Evolutionary conservation across 2,113 vertebrate species (phyloP), one percentile per base, ranked within the genome.

Genomic region (Gnathonemus echidnorhynchus): DNA sequence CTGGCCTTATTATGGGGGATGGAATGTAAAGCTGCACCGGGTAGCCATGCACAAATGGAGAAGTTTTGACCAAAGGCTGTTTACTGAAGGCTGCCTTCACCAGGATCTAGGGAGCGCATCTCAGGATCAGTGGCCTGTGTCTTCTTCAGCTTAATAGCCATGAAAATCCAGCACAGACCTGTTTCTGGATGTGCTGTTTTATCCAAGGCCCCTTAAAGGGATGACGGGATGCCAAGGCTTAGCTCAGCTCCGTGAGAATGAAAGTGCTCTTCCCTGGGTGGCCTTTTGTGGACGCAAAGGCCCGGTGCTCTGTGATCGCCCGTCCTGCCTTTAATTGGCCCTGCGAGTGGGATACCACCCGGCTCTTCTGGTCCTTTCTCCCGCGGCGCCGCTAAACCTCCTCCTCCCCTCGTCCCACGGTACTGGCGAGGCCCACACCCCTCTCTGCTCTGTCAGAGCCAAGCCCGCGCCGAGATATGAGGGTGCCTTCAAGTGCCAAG

Each of bases 401-500:
- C 52, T 39, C 19, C 46, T 31, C 35, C 24, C 50, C 80, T 84
- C 83, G 21, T 83, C 45, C 62, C 9, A 24, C 7, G 4, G 56
- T 39, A 50, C 74, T 56, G 74, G 77, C 84, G 10, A 88, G 24
- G 89, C 19, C 56, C 83, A 46, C 74, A 49, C n/a, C 66, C 50
- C 52, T 42, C 53, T 89, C 58, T 86, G 83, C 53, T 66, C 77
- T 66, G 50, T 56, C 80, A 86, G 88, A 89, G 84, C 84, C 53
- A 27, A 70, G 42, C 89, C 21, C 8, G 89, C 31, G 27, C 31
- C 31, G 35, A 70, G 56, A 87, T 66, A 45, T 58, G 86, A 80
- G 50, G 85, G 58, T 48, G 86, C 83, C 83, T 86, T 50, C 70
- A 48, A 87, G 45, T 48, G 46, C 89, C 58, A 45, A 11, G 27